Base-by-base conservation (phyloP, 2,888 invertebrate species). In the Mesorhabditis spiculigera region DNA sequence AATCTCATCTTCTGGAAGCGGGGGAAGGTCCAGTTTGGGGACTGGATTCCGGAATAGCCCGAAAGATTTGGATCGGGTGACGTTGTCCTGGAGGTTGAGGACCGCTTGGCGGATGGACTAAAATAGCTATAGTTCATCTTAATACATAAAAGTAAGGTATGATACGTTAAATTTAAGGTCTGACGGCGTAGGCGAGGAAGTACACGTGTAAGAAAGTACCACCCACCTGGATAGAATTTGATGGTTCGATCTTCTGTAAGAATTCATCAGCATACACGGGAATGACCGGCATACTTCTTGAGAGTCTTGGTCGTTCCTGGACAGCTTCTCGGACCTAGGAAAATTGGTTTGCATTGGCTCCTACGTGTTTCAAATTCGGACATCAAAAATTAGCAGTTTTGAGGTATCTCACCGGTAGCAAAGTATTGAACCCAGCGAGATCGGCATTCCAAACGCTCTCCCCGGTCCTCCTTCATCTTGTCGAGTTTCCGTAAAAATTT, bases 31-130 rank as follows among this genome's bases (percentile, higher is more conserved):
- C 2, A 8, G 41, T 13, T 43, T 63, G 28, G n/a, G 68, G 63
- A 45, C 41, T 10, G 41, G 41, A n/a, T n/a, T 50, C n/a, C 58
- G 16, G 45, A 76, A 74, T 2, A 66, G 63, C 43, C 72, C 76
- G 6, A 77, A 74, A 3, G 77, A 77, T 6, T 74, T 75, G n/a
- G 75, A 76, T 5, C 79, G 71, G 0, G 72, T n/a, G 5, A 75
- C 72, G 41, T 63, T 45, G n/a, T 73, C 78, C 5, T 28, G 64
- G 13, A 45, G 45, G 13, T 28, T 42, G 63, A 44, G 63, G 50
- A 8, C 45, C 58, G 44, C 66, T 43, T 43, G 67, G 58, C 63
- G 63, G 41, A 63, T 63, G 6, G 63, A 63, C 63, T 63, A 28
- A 8, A 63, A 63, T n/a, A 50, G n/a, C 50, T 6, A 50, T 10